These are phyloP conservation scores for Ridgeia piscesae DNA, from an alignment of 1,140 invertebrate species.

Conservation along the genomic window DNA sequence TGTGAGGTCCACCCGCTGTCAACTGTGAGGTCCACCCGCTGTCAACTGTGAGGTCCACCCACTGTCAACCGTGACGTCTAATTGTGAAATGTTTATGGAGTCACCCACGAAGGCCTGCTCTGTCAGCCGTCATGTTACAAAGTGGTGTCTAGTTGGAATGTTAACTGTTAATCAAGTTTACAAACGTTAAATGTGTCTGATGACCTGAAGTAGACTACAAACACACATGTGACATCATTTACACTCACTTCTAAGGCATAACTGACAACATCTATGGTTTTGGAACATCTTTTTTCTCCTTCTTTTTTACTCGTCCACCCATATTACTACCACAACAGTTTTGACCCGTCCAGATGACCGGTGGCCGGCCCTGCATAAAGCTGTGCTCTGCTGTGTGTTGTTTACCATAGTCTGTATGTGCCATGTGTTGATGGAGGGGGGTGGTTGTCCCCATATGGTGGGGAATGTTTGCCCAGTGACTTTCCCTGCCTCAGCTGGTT, in stretches of 20 bases:
- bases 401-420: background rate
- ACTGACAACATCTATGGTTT: too few relatives aligned
- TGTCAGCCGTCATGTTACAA: background rate
- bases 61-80: too few relatives aligned
- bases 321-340: too few relatives aligned
- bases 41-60: background rate
- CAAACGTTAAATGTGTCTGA: too few relatives aligned
- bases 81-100: background rate
- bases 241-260: too few relatives aligned
- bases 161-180: too few relatives aligned
- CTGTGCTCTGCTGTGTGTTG: background rate
- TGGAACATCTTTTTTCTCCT: too few relatives aligned
- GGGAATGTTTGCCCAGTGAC: background rate
- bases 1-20: background rate
- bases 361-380: too few relatives aligned
- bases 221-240: too few relatives aligned
- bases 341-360: too few relatives aligned
- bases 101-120: background rate
- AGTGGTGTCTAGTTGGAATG: background rate
- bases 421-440: background rate
- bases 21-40: background rate
- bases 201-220: too few relatives aligned
- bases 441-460: background rate
- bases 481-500: background rate
- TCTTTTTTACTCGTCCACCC: too few relatives aligned